Percentiles rank a stretch among this genome's conserved stretches.
These are phyloP conservation scores for Uloborus diversus DNA, from an alignment of 1,140 invertebrate species.

Conservation along the genomic window DNA sequence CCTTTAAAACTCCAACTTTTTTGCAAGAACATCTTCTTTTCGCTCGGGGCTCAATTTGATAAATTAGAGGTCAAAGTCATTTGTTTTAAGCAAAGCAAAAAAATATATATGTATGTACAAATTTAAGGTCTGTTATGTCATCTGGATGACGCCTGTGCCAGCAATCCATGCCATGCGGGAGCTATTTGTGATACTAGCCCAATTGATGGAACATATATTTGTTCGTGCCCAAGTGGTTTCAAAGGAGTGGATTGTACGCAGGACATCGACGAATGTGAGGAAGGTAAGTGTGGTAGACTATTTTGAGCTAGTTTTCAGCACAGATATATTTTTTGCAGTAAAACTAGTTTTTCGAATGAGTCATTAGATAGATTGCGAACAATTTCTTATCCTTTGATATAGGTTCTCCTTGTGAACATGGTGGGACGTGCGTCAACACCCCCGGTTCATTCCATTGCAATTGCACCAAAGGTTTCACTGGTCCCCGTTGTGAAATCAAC, in stretches of 20 bases:
- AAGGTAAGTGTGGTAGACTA: slow-evolving; percentile 71
- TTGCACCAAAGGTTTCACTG: slow-evolving; percentile 92
- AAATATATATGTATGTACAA: no score
- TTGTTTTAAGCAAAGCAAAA: no score
- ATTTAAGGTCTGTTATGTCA: slow-evolving; percentile 92
- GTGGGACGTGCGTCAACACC: slow-evolving; percentile 84
- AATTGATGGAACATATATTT: slow-evolving; percentile 93
- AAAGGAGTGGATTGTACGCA: slow-evolving; percentile 90
- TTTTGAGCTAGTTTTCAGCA: not conserved
- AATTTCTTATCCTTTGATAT: not conserved
- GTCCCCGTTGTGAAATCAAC: slow-evolving; percentile 81
- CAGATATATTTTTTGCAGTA: not conserved
- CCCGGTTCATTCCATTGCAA: slow-evolving; percentile 92
- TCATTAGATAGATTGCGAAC: not conserved
- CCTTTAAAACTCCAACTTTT: no score
- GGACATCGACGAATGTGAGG: slow-evolving; percentile 96
- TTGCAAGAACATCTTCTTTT: no score
- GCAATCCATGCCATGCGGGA: slow-evolving; percentile 92
- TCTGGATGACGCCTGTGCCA: slow-evolving; percentile 94
- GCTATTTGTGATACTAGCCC: slow-evolving; percentile 96
- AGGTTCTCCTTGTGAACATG: slow-evolving; percentile 66
- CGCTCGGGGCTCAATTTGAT: no score
- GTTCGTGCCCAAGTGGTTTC: slow-evolving; percentile 90
- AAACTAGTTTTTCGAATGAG: not conserved
- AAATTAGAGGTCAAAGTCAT: no score